Base-by-base conservation (phyloP, 1,140 invertebrate genomes). In the Drosophila suzukii region DNA sequence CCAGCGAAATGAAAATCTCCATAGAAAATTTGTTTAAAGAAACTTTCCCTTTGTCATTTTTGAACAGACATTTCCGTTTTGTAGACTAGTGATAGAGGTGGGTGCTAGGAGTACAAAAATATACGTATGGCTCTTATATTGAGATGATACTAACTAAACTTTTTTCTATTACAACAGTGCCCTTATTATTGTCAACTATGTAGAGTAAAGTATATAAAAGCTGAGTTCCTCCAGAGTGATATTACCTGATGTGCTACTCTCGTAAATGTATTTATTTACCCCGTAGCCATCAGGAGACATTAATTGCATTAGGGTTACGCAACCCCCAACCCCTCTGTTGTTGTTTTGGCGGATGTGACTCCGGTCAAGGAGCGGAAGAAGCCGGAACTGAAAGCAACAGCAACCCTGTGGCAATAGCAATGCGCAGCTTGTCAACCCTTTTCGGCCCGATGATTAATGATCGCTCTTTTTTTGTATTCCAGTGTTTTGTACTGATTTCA, bases 401-500 rank as follows among this genome's bases (percentile, higher is more conserved):
- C 46, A 72, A 72, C 68, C 68, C 68, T 58, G 67, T 53, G 39
- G 30, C 24, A 49, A 27, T 6, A 70, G 70, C 75, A 65, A 50
- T 58, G 82, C 70, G 38, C 66, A 88, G 72, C 81, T 75, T 75
- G 82, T 89, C 84, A 89, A 89, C 84, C 84, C 80, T 88, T 88
- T 88, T 73, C 57, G 62, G 38, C 72, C 30, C 43, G 72, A 89
- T 88, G 83, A 88, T 88, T 88, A 88, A 88, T 88, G 83, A 89
- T 89, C 79, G 66, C 65, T 80, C 75, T 80, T 88, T 80, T 71
- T 30, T 73, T 55, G 12, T 54, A n/a, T 51, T 51, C 38, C 47
- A 65, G 20, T 78, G 80, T 89, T 84, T 89, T 84, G 80, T 78
- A 71, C 84, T 84, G 84, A 84, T 89, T 89, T 89, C 84, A 89